Conservation (phyloP, 1,140 invertebrate species). For the Phortica variegata region DNA sequence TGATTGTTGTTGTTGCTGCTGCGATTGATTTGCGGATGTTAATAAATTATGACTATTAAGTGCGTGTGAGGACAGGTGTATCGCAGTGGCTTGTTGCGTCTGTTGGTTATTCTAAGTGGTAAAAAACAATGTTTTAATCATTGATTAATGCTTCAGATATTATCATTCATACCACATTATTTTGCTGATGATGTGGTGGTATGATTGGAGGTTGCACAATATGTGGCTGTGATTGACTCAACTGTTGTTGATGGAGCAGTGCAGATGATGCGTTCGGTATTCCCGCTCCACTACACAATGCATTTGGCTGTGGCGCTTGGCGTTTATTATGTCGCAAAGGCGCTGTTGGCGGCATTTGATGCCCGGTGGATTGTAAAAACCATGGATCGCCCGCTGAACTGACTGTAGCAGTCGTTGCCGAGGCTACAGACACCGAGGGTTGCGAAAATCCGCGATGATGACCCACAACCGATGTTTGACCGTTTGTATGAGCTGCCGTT, state of each 20-base stretch:
- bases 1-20: conserved; percentile 35
- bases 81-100: conserved; percentile 23
- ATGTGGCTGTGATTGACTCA: conserved; percentile 54
- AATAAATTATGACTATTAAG: conserved; percentile 57
- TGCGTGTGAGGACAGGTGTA: conserved; percentile 55
- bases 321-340: conserved; percentile 55
- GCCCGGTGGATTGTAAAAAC: conserved; percentile 55
- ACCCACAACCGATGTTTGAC: conserved; percentile 55
- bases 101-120: conserved; percentile 33
- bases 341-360: conserved; percentile 56
- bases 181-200: conserved; percentile 52
- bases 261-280: conserved; percentile 12
- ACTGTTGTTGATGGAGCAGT: conserved; percentile 42
- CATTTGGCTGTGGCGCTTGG: conserved; percentile 50
- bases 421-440: conserved; percentile 44
- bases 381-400: conserved; percentile 55
- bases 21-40: conserved; percentile 55
- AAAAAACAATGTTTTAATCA: too few species aligned
- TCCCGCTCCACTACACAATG: conserved; percentile 16
- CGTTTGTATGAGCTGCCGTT: conserved; percentile 47
- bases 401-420: conserved; percentile 25
- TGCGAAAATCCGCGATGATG: conserved; percentile 57
- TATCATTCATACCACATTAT: conserved; percentile 37
- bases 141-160: background rate
- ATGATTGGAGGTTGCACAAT: conserved; percentile 49